Percentiles rank a stretch among this genome's conserved stretches.
Evolutionary conservation across 2,113 vertebrate genomes (phyloP).

Genomic region (Chrysemys picta): DNA sequence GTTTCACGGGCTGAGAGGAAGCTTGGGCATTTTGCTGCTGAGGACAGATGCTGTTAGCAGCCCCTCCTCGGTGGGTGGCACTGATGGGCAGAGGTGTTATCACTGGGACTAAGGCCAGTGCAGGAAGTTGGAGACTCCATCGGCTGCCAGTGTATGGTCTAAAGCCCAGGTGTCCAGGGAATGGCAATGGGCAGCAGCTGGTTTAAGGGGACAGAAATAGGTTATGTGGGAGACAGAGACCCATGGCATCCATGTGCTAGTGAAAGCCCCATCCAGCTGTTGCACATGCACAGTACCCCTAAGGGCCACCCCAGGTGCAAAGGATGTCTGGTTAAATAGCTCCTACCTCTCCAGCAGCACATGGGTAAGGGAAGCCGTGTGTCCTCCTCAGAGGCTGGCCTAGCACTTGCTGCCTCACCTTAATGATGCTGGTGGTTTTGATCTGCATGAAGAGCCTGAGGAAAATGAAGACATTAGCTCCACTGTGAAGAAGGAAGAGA

Average conservation of each 20-base stretch:
- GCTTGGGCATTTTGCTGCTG: neutral
- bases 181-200: neutral
- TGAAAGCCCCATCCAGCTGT: neutral
- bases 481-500: neutral
- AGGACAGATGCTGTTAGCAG: neutral
- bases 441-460: fast-evolving
- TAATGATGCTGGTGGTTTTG: fast-evolving
- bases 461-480: neutral
- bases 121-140: neutral
- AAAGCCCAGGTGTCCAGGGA: neutral
- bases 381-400: neutral
- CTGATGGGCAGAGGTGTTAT: neutral
- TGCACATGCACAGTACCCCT: neutral
- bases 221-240: neutral
- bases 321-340: neutral
- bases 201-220: neutral
- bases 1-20: neutral
- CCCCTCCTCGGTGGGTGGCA: neutral
- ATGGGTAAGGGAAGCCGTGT: fast-evolving
- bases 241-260: neutral
- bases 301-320: neutral
- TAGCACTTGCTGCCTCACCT: fast-evolving
- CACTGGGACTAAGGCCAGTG: neutral
- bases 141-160: fast-evolving
- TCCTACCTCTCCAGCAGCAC: neutral